Evolutionary conservation across 35 echinoderm and acorn worm species (phyloP), one percentile per base, ranked within the genome.

Genomic region (Anneissia japonica): DNA sequence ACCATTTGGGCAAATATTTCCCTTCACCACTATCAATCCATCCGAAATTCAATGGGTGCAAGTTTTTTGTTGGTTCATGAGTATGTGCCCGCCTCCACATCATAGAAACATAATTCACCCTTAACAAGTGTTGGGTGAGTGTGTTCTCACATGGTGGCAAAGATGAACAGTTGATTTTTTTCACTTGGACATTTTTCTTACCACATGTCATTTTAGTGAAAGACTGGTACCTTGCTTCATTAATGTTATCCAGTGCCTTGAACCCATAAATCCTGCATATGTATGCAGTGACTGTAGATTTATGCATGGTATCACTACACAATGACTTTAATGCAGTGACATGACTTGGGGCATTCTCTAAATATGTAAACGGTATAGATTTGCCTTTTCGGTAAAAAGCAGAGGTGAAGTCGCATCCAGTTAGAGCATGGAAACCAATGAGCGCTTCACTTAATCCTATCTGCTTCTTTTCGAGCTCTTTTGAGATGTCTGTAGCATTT

Each of bases 321-420:
- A 84, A 64, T 34, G 82, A 84, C 45, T 72, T 55, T 30, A 87
- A 37, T 43, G 85, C 76, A 21, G 41, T 28, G 77, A 41, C 40
- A 38, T 87, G 38, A 45, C 32, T 36, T 37, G 14, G 28, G 74
- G 76, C 34, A 41, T 87, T 87, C 75, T 87, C 85, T 35, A 87
- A 34, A 79, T 87, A 79, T 46, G 74, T 79, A 46, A 88, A 83
- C 13, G 87, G 87, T 76, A 76, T 37, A 41, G 55, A 83, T 38
- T 82, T 89, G 51, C 81, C 81, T 83, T 89, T 89, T 34, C 87
- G 0, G 39, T 89, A 89, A 80, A 89, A 89, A 13, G 87, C 79
- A 79, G 85, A 89, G 87, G 82, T 89, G 32, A 34, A 89, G 80
- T 89, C 87, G 39, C 87, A 89, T 35, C 87, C 87, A 36, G 87